Evolutionary conservation across 37 sponge, comb jelly and placozoan genomes (phyloP).

Genomic region (Axinella damicornis): DNA sequence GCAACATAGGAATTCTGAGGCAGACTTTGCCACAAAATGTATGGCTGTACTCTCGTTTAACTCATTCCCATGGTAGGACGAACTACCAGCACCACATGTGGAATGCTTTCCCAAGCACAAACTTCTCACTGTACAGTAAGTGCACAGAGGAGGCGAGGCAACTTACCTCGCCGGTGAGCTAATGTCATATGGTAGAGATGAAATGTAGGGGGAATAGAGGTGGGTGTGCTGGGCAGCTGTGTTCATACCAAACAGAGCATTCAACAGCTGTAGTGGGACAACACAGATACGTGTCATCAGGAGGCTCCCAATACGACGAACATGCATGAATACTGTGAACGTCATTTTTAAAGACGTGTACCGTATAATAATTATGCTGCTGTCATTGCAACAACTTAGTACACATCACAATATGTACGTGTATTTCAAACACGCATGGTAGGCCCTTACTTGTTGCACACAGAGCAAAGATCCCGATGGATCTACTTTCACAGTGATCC

Average conservation of each 20-base stretch:
- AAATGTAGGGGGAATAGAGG: constrained; percentile 64
- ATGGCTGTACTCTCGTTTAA: too few relatives aligned
- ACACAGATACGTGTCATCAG: too few relatives aligned
- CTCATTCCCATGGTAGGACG: too few relatives aligned
- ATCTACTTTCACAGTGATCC: constrained; percentile 59
- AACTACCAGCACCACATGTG: too few relatives aligned
- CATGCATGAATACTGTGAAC: too few relatives aligned
- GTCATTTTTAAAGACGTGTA: too few relatives aligned
- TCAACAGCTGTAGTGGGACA: constrained; percentile 67
- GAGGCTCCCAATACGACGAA: too few relatives aligned
- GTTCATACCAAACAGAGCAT: constrained; percentile 89
- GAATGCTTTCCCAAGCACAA: not conserved
- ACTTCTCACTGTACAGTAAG: not conserved
- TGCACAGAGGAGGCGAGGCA: not conserved
- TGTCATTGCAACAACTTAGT: too few relatives aligned
- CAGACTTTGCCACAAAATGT: too few relatives aligned
- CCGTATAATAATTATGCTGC: not conserved
- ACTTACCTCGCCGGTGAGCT: not conserved
- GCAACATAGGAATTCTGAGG: too few relatives aligned
- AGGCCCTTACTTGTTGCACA: constrained; percentile 81
- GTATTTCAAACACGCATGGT: too few relatives aligned
- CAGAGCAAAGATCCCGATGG: constrained; percentile 75
- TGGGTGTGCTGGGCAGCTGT: constrained; percentile 72
- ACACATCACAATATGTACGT: too few relatives aligned
- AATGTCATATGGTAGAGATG: constrained; percentile 46